phyloP scores from a whole-genome alignment of 1,140 invertebrate species.

The Ostrea denselamellosa region DNA sequence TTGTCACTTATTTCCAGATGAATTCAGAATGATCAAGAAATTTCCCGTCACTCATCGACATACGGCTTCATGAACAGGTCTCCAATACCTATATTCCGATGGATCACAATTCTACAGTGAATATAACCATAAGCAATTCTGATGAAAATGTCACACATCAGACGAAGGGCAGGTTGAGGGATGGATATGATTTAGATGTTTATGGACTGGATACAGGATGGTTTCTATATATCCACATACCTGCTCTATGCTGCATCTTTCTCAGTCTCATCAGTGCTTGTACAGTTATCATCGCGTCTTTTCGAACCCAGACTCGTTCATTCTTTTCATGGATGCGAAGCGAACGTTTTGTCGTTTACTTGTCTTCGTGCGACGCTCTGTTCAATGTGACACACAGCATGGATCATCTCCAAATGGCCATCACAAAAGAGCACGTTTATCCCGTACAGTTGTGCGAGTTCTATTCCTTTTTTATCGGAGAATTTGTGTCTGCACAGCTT shows the following conservation, averaged over 20 bases:
- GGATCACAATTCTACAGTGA: background rate
- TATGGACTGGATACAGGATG: constrained; percentile 53
- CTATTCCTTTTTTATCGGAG: constrained; percentile 56
- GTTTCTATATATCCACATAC: constrained; percentile 58
- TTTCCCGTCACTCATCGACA: background rate
- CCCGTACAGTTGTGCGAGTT: constrained; percentile 53
- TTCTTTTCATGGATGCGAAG: constrained; percentile 59
- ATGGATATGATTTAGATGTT: constrained; percentile 54
- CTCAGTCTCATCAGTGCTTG: constrained; percentile 53
- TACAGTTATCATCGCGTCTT: constrained; percentile 51
- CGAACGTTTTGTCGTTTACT: constrained; percentile 59
- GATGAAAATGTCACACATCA: background rate
- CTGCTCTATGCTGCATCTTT: constrained; percentile 56
- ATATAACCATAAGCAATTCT: background rate
- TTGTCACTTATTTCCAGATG: background rate
- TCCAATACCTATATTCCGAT: background rate
- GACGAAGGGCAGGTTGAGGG: background rate
- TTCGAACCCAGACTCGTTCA: constrained; percentile 44
- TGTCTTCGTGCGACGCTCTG: constrained; percentile 57
- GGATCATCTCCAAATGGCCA: constrained; percentile 58
- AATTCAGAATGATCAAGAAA: background rate
- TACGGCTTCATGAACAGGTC: background rate
- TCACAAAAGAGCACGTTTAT: constrained; percentile 54
- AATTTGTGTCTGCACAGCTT: constrained; percentile 57
- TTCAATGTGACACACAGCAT: constrained; percentile 57